phyloP scores from a whole-genome alignment of 2,888 invertebrate genomes.

The Portevinia maculata region DNA sequence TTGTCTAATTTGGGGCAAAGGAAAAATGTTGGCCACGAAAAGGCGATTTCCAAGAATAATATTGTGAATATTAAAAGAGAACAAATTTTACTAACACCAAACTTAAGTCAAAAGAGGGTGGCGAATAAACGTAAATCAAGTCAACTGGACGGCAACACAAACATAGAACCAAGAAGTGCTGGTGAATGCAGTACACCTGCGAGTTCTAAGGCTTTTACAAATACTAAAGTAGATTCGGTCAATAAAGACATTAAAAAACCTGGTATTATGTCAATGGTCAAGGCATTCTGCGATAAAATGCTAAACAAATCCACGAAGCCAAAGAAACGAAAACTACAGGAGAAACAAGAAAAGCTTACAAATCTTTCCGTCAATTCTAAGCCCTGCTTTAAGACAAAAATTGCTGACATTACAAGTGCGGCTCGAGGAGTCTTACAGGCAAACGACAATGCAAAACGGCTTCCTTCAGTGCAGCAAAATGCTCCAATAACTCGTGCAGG shows the following conservation, averaged over 20 bases:
- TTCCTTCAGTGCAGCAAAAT: not conserved
- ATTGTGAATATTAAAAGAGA: too few relatives aligned
- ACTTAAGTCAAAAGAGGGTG: too few relatives aligned
- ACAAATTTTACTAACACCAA: too few relatives aligned
- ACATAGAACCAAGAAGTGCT: too few relatives aligned
- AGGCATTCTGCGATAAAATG: conserved; percentile 20
- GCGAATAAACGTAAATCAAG: too few relatives aligned
- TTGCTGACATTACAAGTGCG: not conserved
- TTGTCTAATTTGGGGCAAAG: not conserved
- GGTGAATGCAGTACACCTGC: too few relatives aligned
- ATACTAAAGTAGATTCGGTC: not conserved
- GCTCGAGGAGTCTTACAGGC: not conserved
- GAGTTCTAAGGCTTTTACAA: too few relatives aligned
- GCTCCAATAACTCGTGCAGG: not conserved
- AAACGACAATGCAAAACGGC: not conserved
- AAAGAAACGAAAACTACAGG: not conserved
- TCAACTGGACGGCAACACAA: too few relatives aligned
- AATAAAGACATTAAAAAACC: not conserved
- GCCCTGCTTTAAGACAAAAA: conserved; percentile 35
- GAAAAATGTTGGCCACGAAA: too few relatives aligned
- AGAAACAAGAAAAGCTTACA: not conserved
- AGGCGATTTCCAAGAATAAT: too few relatives aligned
- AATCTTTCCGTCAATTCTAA: conserved; percentile 22
- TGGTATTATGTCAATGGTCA: conserved; percentile 18
- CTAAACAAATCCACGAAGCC: not conserved